Evolutionary conservation across 1,140 invertebrate species (phyloP).

Genomic region (Cydia strobilella): DNA sequence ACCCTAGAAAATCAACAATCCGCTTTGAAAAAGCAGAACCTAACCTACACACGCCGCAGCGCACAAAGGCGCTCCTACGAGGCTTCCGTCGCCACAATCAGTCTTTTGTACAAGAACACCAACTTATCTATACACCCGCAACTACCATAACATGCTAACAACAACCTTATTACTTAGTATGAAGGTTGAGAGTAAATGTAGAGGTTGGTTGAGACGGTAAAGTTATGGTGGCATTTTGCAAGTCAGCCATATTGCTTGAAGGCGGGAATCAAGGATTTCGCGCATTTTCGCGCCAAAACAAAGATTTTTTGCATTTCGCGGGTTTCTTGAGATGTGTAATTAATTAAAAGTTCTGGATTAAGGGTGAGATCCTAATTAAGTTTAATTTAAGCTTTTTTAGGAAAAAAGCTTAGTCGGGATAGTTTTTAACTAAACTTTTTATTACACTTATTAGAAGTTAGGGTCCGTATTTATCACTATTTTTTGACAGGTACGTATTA

Average conservation of each 20-base stretch:
- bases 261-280: conserved; percentile 57
- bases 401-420: too few species aligned
- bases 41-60: conserved; percentile 23
- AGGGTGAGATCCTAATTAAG: not conserved
- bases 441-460: too few species aligned
- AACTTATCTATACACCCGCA: conserved; percentile 29
- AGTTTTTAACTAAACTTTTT: too few species aligned
- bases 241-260: conserved; percentile 46
- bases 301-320: conserved; percentile 41
- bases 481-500: too few species aligned
- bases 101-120: conserved; percentile 46
- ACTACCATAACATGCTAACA: not conserved
- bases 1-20: conserved; percentile 38
- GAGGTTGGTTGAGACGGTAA: not conserved
- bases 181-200: conserved; percentile 37
- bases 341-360: conserved; percentile 7
- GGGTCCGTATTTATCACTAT: too few species aligned
- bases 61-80: conserved; percentile 41
- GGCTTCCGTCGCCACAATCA: conserved; percentile 57
- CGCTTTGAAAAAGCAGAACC: conserved; percentile 31
- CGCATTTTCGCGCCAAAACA: conserved; percentile 55
- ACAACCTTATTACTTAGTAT: conserved; percentile 18
- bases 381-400: not conserved
- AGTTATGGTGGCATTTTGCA: not conserved
- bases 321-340: not conserved